A percentile compares a stretch with the other conserved stretches of the same genome.
These are phyloP conservation scores for Eremophila alpestris DNA, from an alignment of 2,797 vertebrate genomes.

Conservation along the genomic window DNA sequence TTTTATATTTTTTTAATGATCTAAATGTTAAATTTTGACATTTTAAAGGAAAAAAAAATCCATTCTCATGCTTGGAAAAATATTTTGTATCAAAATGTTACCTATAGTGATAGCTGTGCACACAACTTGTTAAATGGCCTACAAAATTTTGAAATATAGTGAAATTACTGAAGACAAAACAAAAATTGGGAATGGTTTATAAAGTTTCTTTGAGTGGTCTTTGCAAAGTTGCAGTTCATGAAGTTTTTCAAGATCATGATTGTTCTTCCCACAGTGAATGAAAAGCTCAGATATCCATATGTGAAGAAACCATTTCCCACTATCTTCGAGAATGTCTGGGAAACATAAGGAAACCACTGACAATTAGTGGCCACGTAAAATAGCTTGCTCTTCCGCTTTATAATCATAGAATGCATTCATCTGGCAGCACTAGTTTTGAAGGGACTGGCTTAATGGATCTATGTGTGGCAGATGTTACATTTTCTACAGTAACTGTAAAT, in stretches of 20 bases:
- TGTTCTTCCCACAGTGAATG: constrained; percentile 5
- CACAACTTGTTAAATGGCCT: not conserved
- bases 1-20: not conserved
- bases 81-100: not conserved
- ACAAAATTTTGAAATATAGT: not conserved
- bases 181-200: not conserved
- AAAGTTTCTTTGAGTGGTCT: not conserved
- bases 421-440: constrained; percentile 15
- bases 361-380: constrained; percentile 56
- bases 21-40: not conserved
- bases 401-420: constrained; percentile 37
- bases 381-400: constrained; percentile 37
- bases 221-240: not conserved
- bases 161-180: not conserved
- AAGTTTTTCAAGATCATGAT: not conserved
- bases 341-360: constrained; percentile 60
- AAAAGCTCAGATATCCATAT: constrained; percentile 5
- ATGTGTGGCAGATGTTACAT: constrained; percentile 17
- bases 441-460: not conserved
- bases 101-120: not conserved
- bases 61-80: not conserved
- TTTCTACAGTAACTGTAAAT: constrained; percentile 6
- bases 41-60: not conserved
- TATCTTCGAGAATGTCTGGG: constrained; percentile 45
- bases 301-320: constrained; percentile 29